These are phyloP conservation scores for Apamea anceps DNA, from an alignment of 2,888 invertebrate genomes.

Conservation along the genomic window DNA sequence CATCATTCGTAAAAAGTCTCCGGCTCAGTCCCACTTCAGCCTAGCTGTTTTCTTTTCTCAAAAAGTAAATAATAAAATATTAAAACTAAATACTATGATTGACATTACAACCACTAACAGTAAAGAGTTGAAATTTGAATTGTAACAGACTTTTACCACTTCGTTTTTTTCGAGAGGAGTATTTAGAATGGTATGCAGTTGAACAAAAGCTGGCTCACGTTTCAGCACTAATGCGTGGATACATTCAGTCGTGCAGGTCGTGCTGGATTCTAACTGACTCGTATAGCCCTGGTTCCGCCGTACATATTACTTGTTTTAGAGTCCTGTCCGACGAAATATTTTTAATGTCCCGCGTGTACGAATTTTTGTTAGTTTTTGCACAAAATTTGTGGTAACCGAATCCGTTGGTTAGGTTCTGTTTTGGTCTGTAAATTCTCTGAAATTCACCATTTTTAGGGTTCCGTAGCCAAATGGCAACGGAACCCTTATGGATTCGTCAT, in stretches of 20 bases:
- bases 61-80: not conserved
- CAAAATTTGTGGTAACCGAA: not conserved
- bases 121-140: not conserved
- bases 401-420: not conserved
- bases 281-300: not conserved
- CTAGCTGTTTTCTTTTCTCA: too few species aligned
- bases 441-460: too few species aligned
- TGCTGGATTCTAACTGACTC: not conserved
- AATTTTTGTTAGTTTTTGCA: not conserved
- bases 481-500: too few species aligned
- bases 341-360: not conserved
- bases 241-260: not conserved
- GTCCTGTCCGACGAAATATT: not conserved
- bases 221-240: not conserved
- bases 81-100: not conserved
- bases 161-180: not conserved
- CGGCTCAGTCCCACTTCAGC: too few species aligned
- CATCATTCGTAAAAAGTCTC: too few species aligned
- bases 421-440: not conserved
- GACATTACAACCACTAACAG: not conserved
- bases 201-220: too few species aligned
- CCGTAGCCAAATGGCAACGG: too few species aligned
- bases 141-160: not conserved
- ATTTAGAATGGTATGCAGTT: too few species aligned
- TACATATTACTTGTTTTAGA: conserved; percentile 4